Base-by-base conservation (phyloP, 2,797 vertebrate species). In the Microctenopoma steveboyesi region DNA sequence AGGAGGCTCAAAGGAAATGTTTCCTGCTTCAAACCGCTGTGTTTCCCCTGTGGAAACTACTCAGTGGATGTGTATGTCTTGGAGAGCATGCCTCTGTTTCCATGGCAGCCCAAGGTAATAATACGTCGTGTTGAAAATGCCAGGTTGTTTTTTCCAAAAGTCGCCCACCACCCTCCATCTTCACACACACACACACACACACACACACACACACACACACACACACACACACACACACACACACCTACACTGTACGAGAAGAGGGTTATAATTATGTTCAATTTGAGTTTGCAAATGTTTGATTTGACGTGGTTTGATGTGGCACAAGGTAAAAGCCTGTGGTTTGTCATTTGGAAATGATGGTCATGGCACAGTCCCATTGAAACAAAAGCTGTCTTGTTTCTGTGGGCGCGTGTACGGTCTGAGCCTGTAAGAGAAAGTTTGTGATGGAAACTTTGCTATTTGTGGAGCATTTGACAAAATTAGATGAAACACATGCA, bases 221-320 rank as follows among this genome's bases (percentile, higher is more conserved):
- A 72, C 56, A 72, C 42, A 70, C 56, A 72, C 50, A 65, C 56
- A 72, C 56, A 72, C 50, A 65, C 56, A 72, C 56, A 72, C 42
- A 70, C 64, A 73, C 72, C 64, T 77, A 55, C 54, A 69, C 68
- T 51, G 47, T 6, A 71, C 0, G 5, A 10, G 46, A 28, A 30
- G 59, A 68, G 30, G 64, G 49, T 53, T 69, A 52, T 69, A 64
- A 68, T 84, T 76, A 79, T 82, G 18, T 55, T 45, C 1, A 78
- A 28, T 69, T 65, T 73, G 35, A 70, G 72, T 85, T 79, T 81
- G 66, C 77, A 33, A 52, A 51, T 72, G 75, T 74, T 83, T 72
- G 64, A 85, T 85, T 74, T 81, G 66, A 87, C 87, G 63, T 56
- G 57, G 64, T 78, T 83, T 76, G 76, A 84, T 79, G 87, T 80